These are phyloP conservation scores for Eptesicus fuscus DNA, from an alignment of 2,113 vertebrate species.

Conservation along the genomic window DNA sequence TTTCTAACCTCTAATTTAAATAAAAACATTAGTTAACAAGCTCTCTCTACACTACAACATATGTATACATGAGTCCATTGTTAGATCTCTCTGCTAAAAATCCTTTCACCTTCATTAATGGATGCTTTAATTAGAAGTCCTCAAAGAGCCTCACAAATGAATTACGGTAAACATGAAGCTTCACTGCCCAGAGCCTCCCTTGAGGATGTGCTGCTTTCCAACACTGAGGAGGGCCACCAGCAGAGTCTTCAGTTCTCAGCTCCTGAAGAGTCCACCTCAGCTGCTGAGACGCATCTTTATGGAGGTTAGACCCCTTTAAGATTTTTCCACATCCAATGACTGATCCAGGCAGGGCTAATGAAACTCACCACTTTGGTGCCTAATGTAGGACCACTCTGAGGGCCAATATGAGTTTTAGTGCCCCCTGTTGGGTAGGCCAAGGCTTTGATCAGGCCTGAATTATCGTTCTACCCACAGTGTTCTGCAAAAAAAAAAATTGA, in stretches of 20 bases:
- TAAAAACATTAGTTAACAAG: background rate
- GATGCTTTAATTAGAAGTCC: background rate
- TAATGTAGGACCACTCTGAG: background rate
- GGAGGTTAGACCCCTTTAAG: background rate
- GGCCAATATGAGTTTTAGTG: background rate
- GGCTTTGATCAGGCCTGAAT: background rate
- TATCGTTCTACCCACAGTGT: background rate
- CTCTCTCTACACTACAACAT: background rate
- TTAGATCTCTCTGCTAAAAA: background rate
- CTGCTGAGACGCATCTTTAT: background rate
- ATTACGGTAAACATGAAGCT: background rate
- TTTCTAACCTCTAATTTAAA: slow-evolving; percentile 27
- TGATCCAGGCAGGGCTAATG: background rate
- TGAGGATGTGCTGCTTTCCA: background rate
- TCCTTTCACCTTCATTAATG: background rate
- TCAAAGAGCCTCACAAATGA: background rate
- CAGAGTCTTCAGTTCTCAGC: background rate
- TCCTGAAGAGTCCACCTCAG: background rate
- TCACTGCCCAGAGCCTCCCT: background rate
- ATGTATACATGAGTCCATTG: background rate
- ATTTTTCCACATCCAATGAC: background rate
- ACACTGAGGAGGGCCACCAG: background rate
- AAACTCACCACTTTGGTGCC: background rate
- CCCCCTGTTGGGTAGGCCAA: background rate
- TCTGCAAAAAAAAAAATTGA: background rate